phyloP scores from a whole-genome alignment of 1,140 invertebrate species.

The Lethrus apterus region DNA sequence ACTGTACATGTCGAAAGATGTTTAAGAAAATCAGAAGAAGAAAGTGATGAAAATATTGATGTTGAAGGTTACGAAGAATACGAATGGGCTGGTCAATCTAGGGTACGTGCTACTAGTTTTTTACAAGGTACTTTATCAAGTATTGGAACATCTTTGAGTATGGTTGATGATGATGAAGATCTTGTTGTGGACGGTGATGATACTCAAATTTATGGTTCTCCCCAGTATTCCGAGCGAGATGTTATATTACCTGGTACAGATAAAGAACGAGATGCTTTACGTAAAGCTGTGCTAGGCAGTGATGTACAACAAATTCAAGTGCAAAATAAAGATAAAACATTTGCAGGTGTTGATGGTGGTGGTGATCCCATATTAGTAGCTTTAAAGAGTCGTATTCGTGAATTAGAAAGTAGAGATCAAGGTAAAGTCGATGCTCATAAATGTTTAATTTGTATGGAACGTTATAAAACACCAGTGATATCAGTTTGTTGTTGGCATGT shows the following conservation, averaged over 20 bases:
- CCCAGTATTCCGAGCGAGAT: slow-evolving; percentile 75
- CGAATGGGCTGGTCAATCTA: slow-evolving; percentile 72
- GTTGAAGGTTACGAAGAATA: slow-evolving; percentile 70
- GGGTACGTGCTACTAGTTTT: slow-evolving; percentile 61
- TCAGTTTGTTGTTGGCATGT: slow-evolving; percentile 95
- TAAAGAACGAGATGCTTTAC: slow-evolving; percentile 46
- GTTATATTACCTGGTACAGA: slow-evolving; percentile 53
- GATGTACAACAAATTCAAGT: slow-evolving; percentile 22
- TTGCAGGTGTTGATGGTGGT: slow-evolving; percentile 24
- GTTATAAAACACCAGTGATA: slow-evolving; percentile 82
- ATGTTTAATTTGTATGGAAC: slow-evolving; percentile 84
- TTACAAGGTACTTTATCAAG: slow-evolving; percentile 62
- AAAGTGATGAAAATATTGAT: slow-evolving; percentile 63
- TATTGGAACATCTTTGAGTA: slow-evolving; percentile 49
- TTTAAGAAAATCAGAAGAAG: slow-evolving; percentile 51
- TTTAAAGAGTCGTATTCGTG: slow-evolving; percentile 58
- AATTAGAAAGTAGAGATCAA: slow-evolving; percentile 51
- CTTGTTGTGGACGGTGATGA: slow-evolving; percentile 60
- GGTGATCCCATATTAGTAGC: slow-evolving; percentile 65
- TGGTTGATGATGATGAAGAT: slow-evolving; percentile 41
- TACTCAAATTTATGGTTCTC: slow-evolving; percentile 75
- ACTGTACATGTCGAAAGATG: slow-evolving; percentile 73
- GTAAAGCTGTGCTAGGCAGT: slow-evolving; percentile 49
- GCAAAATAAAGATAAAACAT: neutral
- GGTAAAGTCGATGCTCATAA: slow-evolving; percentile 54